A percentile compares a stretch with the other conserved stretches of the same genome.
Conservation (phyloP, 1,140 invertebrate genomes). For the Cyphomyrmex costatus region DNA sequence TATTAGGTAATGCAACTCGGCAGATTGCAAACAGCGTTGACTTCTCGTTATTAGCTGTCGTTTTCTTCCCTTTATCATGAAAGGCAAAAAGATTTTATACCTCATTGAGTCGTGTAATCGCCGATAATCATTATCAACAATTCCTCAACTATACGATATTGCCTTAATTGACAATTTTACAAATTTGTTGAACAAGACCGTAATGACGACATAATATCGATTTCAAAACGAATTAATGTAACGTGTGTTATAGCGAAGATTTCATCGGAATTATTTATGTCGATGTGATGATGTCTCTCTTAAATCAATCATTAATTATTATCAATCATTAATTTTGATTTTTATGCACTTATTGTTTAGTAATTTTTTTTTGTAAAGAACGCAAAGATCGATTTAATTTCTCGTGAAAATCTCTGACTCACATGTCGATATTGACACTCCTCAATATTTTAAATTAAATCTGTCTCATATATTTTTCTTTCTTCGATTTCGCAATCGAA, state of each 20-base stretch:
- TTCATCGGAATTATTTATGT: slow-evolving; percentile 48
- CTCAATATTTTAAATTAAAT: neutral
- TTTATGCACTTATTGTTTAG: neutral
- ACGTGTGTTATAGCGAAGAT: neutral
- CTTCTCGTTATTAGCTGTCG: neutral
- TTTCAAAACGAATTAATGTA: slow-evolving; percentile 33
- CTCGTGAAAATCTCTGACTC: neutral
- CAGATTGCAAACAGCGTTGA: neutral
- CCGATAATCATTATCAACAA: neutral
- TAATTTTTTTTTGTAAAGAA: slow-evolving; percentile 1
- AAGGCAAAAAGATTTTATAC: neutral
- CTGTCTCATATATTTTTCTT: neutral
- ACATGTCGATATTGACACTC: neutral
- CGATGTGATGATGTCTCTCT: neutral
- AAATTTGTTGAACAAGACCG: neutral
- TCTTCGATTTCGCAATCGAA: neutral
- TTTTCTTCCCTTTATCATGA: neutral
- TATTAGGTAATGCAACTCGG: neutral
- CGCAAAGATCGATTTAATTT: neutral
- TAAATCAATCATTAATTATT: slow-evolving; percentile 32
- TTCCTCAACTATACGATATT: neutral
- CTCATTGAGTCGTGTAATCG: neutral
- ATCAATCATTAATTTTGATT: slow-evolving; percentile 6
- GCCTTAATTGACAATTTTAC: neutral
- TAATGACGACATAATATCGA: slow-evolving; percentile 1